A percentile compares a stretch with the other conserved stretches of the same genome.
Evolutionary conservation across 1,140 invertebrate species (phyloP).

Genomic region (Eupeodes corollae): DNA sequence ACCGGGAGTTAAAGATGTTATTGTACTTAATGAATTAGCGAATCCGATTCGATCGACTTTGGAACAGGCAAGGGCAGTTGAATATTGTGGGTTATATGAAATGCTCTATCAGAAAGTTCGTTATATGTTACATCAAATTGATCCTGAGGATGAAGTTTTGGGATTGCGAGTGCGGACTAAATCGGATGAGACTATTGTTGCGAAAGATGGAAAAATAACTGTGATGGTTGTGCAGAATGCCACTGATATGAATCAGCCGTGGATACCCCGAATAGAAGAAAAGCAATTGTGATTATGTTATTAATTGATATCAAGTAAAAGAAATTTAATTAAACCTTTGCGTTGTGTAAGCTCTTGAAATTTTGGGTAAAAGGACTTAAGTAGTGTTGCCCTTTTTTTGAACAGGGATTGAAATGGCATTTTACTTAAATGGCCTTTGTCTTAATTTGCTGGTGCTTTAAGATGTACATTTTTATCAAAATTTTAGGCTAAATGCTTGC

Average conservation of each 20-base stretch:
- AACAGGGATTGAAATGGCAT: too few species aligned
- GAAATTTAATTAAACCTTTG: too few species aligned
- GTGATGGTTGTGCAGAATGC: slow-evolving; percentile 27
- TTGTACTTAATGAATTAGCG: slow-evolving; percentile 27
- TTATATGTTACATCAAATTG: slow-evolving; percentile 19
- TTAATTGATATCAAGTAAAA: too few species aligned
- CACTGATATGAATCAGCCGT: slow-evolving; percentile 9
- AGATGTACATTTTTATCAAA: too few species aligned
- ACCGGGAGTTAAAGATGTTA: slow-evolving; percentile 22
- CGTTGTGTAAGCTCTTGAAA: too few species aligned
- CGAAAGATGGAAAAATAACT: slow-evolving; percentile 31
- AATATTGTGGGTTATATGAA: slow-evolving; percentile 27
- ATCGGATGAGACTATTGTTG: slow-evolving; percentile 22
- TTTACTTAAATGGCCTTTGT: too few species aligned
- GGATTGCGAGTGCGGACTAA: slow-evolving; percentile 27
- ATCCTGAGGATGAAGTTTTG: slow-evolving; percentile 15
- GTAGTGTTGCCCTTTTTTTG: too few species aligned
- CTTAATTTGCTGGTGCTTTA: too few species aligned
- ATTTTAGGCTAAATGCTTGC: too few species aligned
- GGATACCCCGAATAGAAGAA: not conserved
- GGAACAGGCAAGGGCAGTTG: slow-evolving; percentile 15
- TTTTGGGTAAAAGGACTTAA: too few species aligned
- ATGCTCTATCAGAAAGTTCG: slow-evolving; percentile 24
- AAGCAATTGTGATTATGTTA: too few species aligned
- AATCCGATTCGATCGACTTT: slow-evolving; percentile 29